Conservation (phyloP, 2,797 vertebrate genomes). For the Cynodonichthys magdalenae region DNA sequence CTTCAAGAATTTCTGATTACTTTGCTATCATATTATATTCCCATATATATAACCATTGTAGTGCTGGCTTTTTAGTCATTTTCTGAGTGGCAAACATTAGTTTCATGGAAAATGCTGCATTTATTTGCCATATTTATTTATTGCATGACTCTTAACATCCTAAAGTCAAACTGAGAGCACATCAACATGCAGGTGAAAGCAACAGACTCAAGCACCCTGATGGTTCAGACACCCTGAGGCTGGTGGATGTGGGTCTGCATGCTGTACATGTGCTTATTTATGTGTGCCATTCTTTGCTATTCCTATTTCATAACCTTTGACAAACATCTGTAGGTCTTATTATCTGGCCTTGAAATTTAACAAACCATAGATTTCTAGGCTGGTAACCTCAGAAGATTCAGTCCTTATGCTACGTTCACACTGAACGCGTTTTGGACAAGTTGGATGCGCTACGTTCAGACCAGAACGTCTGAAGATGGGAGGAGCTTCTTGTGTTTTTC, state of each 20-base stretch:
- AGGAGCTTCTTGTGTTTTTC: no score
- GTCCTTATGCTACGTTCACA: no score
- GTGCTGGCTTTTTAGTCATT: no score
- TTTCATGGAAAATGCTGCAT: no score
- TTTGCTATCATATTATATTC: no score
- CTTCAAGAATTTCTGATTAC: no score
- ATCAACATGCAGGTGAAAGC: constrained; percentile 26
- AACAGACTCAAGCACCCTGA: constrained; percentile 29
- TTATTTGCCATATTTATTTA: no score
- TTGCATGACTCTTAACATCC: constrained; percentile 7
- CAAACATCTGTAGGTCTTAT: constrained; percentile 44
- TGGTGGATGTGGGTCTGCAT: constrained; percentile 18
- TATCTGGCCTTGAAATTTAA: constrained; percentile 36
- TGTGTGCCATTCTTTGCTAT: constrained; percentile 37
- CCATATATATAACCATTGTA: no score
- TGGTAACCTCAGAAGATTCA: not conserved
- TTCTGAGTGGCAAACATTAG: no score
- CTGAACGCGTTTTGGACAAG: no score
- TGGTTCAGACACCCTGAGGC: constrained; percentile 50
- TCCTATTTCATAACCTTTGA: constrained; percentile 34
- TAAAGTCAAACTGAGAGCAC: constrained; percentile 33
- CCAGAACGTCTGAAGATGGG: no score
- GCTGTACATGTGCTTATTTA: constrained; percentile 15
- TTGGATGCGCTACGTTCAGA: no score
- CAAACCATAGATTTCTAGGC: constrained; percentile 1